These are phyloP conservation scores for Myripristis murdjan DNA, from an alignment of 2,797 vertebrate genomes.

Conservation along the genomic window DNA sequence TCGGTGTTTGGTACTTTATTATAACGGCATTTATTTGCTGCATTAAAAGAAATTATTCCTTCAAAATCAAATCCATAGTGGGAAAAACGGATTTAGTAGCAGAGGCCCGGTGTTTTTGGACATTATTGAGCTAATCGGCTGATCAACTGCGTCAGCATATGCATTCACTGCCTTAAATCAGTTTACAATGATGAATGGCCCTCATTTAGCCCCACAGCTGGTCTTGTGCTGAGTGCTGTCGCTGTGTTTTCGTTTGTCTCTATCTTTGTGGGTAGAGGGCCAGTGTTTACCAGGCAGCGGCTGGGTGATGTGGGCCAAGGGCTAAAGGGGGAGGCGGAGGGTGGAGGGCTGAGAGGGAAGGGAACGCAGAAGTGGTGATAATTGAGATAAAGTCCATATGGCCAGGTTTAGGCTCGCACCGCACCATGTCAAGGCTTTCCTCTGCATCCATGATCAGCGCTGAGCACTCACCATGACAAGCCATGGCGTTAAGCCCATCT, in stretches of 20 bases:
- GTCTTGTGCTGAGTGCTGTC: slow-evolving; percentile 52
- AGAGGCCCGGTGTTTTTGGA: slow-evolving; percentile 34
- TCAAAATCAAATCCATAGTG: slow-evolving; percentile 42
- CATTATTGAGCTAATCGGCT: slow-evolving; percentile 72
- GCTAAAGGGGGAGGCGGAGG: background rate
- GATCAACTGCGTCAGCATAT: slow-evolving; percentile 75
- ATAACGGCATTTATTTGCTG: slow-evolving; percentile 20
- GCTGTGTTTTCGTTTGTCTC: slow-evolving; percentile 51
- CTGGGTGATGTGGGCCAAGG: slow-evolving; percentile 1
- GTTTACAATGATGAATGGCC: slow-evolving; percentile 81
- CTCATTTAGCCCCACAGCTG: slow-evolving; percentile 76
- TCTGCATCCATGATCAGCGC: slow-evolving; percentile 2
- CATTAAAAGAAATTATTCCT: slow-evolving; percentile 27
- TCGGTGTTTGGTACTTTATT: slow-evolving; percentile 31
- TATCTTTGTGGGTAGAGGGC: slow-evolving; percentile 26
- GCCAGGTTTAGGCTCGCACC: slow-evolving; percentile 1
- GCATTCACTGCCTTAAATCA: slow-evolving; percentile 77
- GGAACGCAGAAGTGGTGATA: background rate
- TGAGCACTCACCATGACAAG: background rate
- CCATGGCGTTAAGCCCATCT: slow-evolving; percentile 47
- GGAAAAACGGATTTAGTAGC: slow-evolving; percentile 31
- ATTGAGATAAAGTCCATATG: background rate
- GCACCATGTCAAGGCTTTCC: background rate
- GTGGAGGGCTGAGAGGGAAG: background rate
- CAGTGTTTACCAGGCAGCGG: slow-evolving; percentile 29